These are phyloP conservation scores for Leuciscus waleckii DNA, from an alignment of 2,797 vertebrate genomes.

Conservation along the genomic window DNA sequence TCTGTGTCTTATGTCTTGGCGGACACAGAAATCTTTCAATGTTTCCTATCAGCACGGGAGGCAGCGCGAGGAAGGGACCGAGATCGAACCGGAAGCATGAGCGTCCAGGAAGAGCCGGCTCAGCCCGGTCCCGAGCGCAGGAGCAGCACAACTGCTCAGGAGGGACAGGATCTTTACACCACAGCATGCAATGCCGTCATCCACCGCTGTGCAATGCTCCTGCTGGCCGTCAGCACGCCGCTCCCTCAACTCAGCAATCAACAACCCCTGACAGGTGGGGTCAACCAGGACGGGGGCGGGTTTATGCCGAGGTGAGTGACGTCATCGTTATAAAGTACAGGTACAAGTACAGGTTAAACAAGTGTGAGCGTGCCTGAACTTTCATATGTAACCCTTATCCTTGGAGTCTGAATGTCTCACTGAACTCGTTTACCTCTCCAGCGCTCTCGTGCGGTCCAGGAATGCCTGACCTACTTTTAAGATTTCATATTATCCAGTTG, in stretches of 20 bases:
- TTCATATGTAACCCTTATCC: not conserved
- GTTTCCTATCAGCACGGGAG: constrained; percentile 99
- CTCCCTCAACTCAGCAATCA: constrained; percentile 84
- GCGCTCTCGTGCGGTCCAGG: not conserved
- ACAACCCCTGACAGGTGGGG: constrained; percentile 76
- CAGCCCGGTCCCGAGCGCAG: constrained; percentile 86
- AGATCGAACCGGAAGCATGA: constrained; percentile 77
- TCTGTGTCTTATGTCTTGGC: constrained; percentile 77
- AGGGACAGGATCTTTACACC: constrained; percentile 95
- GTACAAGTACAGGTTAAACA: not conserved
- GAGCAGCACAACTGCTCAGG: constrained; percentile 85
- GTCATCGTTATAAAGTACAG: not conserved
- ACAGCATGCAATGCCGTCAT: constrained; percentile 96
- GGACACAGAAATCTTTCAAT: constrained; percentile 99
- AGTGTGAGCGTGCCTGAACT: not conserved
- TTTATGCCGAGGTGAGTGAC: constrained; percentile 92
- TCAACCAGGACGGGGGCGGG: constrained; percentile 81
- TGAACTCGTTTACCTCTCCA: constrained; percentile 6
- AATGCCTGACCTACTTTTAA: constrained; percentile 38
- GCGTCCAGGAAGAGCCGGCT: constrained; percentile 81
- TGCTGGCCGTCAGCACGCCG: constrained; percentile 91
- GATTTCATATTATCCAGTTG: not conserved
- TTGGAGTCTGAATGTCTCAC: not conserved
- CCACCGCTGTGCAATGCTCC: constrained; percentile 93
- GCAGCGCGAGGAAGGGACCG: constrained; percentile 91